A percentile compares a stretch with the other conserved stretches of the same genome.
Conservation (phyloP, 2,888 invertebrate species). For the Dusona sp. region DNA sequence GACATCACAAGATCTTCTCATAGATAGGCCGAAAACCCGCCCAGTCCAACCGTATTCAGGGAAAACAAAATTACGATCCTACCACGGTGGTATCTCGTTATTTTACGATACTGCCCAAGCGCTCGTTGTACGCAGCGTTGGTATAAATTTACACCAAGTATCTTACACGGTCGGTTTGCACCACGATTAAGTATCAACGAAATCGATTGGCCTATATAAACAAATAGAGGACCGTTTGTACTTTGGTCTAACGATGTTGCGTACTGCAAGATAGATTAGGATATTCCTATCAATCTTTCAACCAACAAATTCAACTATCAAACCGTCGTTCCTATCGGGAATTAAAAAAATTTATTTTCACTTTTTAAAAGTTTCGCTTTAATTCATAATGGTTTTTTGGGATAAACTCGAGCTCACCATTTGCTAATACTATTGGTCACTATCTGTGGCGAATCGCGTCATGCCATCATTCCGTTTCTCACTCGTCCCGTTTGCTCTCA, state of each 20-base stretch:
- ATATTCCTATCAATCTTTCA: background rate
- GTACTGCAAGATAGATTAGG: background rate
- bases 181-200: background rate
- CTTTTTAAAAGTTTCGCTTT: background rate
- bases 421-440: conserved; percentile 45
- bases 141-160: conserved; percentile 21
- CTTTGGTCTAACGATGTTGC: background rate
- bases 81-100: conserved; percentile 9
- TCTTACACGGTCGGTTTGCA: conserved; percentile 6
- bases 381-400: conserved; percentile 21
- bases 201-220: conserved; percentile 12
- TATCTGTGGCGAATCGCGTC: conserved; percentile 45
- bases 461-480: conserved; percentile 3
- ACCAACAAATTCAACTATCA: background rate
- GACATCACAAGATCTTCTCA: background rate
- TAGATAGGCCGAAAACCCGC: background rate
- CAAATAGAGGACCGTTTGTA: background rate
- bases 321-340: conserved; percentile 1
- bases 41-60: background rate
- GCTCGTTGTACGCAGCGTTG: conserved; percentile 17
- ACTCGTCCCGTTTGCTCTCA: conserved; percentile 18
- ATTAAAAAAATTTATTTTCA: conserved; percentile 1
- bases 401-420: conserved; percentile 9
- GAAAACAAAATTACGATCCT: conserved; percentile 11
- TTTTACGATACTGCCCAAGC: conserved; percentile 11